Evolutionary conservation across 2,797 vertebrate genomes (phyloP), one percentile per base, ranked within the genome.

Genomic region (Glyptemys insculpta): DNA sequence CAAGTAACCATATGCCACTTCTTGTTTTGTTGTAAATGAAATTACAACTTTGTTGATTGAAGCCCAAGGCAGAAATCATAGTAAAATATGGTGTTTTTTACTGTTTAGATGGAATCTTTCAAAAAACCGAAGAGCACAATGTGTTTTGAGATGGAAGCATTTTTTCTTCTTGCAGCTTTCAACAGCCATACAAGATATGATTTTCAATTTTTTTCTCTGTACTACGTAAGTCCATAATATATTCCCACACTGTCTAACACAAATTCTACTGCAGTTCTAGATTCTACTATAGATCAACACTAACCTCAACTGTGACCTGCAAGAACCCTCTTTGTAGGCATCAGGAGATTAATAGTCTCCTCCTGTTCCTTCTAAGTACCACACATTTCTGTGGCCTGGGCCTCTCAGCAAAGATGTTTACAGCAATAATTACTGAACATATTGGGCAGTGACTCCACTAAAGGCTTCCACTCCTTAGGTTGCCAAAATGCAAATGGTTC

Each of bases 91-190:
- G 72, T 74, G 62, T 82, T 81, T 87, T 98, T 95, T 80, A 94
- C 96, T 97, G 96, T 98, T 97, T 98, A 97, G 97, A 97, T 96
- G 98, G 96, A 92, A 96, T 91, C 96, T 98, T 97, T 97, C 97
- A 97, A 97, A 98, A 98, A 81, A 91, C 65, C 85, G 96, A 97
- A 96, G 97, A 97, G 96, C 97, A 96, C 91, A 90, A 97, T 6
- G 95, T 98, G 97, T 95, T 98, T 97, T 44, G 56, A 97, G 97
- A 98, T 95, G 96, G 97, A 97, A 98, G 95, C 97, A 98, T 96
- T 98, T 98, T 96, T 95, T 97, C 96, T 94, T 97, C 92, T 87
- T 93, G 79, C 92, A 98, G 96, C 96, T 98, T 97, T 98, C 98
- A 98, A 96, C 96, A 97, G 89, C 94, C 96, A 90, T 95, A 96